A percentile compares a stretch with the other conserved stretches of the same genome.
Evolutionary conservation across 2,113 vertebrate genomes (phyloP).

Genomic region (Naja naja): DNA sequence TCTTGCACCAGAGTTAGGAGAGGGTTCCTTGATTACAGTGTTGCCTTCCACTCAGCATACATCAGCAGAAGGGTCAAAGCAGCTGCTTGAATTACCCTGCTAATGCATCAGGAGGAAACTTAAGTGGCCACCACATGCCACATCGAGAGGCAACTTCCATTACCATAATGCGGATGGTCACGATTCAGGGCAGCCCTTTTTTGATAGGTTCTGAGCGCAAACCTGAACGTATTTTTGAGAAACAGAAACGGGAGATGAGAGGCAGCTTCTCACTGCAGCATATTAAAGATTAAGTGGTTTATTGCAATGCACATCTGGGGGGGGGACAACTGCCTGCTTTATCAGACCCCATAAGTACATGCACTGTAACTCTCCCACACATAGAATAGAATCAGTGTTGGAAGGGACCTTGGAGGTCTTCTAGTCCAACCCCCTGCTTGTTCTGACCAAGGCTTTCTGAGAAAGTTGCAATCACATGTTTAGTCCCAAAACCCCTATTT

Average conservation of each 20-base stretch:
- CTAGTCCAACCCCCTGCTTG: no score
- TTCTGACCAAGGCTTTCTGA: no score
- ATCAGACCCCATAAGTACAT: not conserved
- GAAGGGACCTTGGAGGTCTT: no score
- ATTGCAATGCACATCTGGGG: not conserved
- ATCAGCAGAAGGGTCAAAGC: slow-evolving; percentile 1
- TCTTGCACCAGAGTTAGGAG: not conserved
- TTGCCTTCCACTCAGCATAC: not conserved
- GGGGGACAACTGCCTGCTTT: not conserved
- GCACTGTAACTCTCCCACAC: no score
- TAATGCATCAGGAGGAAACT: slow-evolving; percentile 4
- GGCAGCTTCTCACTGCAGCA: no score
- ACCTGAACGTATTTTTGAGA: not conserved
- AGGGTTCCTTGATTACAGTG: slow-evolving; percentile 11
- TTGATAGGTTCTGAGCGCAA: not conserved
- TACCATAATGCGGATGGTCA: not conserved
- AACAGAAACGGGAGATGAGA: no score
- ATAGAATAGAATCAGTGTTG: no score
- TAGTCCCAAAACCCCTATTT: no score
- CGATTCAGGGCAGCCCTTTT: not conserved
- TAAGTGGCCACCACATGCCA: not conserved
- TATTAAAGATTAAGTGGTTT: slow-evolving; percentile 10
- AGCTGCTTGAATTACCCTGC: not conserved
- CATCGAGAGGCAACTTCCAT: slow-evolving; percentile 3
- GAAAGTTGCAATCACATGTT: no score